Conservation (phyloP, 1,140 invertebrate genomes). For the Drosophila repletoides region DNA sequence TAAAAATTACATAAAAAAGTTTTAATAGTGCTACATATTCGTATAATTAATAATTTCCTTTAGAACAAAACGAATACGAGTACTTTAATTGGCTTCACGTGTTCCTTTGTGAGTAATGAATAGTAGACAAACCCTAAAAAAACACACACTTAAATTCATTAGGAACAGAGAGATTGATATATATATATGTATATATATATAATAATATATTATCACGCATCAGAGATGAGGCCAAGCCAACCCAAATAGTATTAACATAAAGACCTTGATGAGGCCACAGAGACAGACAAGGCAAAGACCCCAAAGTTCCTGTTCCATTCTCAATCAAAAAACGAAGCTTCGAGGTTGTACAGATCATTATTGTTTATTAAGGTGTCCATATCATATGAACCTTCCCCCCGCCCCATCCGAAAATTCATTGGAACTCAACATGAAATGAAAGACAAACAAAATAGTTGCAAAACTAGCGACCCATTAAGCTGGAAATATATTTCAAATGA, state of each 20-base stretch:
- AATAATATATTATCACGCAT: constrained; percentile 22
- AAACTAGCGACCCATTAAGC: constrained; percentile 47
- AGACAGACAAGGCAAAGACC: constrained; percentile 45
- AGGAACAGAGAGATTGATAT: neutral
- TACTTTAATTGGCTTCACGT: constrained; percentile 40
- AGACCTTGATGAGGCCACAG: constrained; percentile 54
- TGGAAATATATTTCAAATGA: constrained; percentile 20
- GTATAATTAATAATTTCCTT: constrained; percentile 11
- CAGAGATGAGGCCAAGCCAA: constrained; percentile 12
- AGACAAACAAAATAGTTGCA: constrained; percentile 37
- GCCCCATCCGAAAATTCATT: constrained; percentile 53
- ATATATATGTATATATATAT: neutral
- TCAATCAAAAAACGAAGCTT: constrained; percentile 12
- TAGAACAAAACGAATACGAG: constrained; percentile 1
- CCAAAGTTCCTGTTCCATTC: constrained; percentile 53
- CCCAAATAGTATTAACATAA: constrained; percentile 43
- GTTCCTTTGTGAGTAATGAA: constrained; percentile 10
- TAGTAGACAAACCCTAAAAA: neutral
- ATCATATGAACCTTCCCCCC: constrained; percentile 29
- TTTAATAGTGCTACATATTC: neutral
- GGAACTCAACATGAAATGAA: constrained; percentile 40
- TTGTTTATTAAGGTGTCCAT: constrained; percentile 37
- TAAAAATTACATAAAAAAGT: constrained; percentile 19
- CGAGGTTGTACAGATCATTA: constrained; percentile 54
- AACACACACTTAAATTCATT: constrained; percentile 24